A percentile compares a stretch with the other conserved stretches of the same genome.
Evolutionary conservation across 2,113 vertebrate species (phyloP).

Genomic region (Chaetorhynchus papuensis): DNA sequence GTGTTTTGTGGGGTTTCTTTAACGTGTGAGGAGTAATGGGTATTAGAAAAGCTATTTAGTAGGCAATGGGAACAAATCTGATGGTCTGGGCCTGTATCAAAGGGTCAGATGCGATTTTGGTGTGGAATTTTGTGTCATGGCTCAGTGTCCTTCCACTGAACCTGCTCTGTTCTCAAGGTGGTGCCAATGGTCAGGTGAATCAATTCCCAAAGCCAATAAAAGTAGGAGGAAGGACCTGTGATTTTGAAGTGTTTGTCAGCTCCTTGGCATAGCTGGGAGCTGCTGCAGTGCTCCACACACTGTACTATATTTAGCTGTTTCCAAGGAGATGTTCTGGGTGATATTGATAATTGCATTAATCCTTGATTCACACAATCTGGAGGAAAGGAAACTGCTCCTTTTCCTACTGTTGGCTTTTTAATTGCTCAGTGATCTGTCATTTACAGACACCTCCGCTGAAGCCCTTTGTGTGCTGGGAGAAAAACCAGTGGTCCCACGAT

Average conservation of each 20-base stretch:
- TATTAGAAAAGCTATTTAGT: neutral
- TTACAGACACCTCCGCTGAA: neutral
- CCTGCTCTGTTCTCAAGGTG: neutral
- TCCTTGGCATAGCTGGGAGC: slow-evolving; percentile 51
- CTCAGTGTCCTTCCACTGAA: neutral
- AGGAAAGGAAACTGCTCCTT: slow-evolving; percentile 49
- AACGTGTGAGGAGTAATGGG: neutral
- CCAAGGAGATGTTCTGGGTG: slow-evolving; percentile 68
- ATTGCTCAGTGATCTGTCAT: slow-evolving; percentile 4
- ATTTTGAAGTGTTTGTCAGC: slow-evolving; percentile 47
- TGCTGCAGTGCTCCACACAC: slow-evolving; percentile 40
- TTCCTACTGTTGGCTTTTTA: slow-evolving; percentile 40
- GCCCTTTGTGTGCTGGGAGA: neutral
- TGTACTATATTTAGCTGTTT: slow-evolving; percentile 72
- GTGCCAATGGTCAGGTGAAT: neutral
- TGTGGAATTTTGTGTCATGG: neutral
- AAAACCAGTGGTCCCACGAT: neutral
- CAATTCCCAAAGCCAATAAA: neutral
- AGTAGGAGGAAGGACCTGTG: neutral
- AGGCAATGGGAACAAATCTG: rapidly evolving
- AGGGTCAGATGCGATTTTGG: neutral
- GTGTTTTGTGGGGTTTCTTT: neutral
- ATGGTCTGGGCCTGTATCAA: neutral
- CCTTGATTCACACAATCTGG: slow-evolving; percentile 63
- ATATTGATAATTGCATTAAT: slow-evolving; percentile 74